Conservation (phyloP, 1,140 invertebrate genomes). For the Eupeodes corollae region DNA sequence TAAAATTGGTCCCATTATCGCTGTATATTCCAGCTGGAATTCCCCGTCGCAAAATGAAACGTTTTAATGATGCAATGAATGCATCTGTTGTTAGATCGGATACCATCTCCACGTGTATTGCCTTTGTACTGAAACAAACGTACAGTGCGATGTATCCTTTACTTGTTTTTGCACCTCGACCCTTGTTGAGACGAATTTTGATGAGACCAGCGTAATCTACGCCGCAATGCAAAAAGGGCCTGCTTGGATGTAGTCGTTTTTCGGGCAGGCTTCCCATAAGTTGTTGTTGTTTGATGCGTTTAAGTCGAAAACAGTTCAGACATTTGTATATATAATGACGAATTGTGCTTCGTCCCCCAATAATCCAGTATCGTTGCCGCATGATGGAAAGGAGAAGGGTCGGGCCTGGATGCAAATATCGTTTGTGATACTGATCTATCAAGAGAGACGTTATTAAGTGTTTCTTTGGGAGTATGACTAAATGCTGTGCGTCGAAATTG, state of each 20-base stretch:
- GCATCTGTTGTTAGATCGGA: slow-evolving; percentile 18
- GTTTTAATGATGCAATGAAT: slow-evolving; percentile 21
- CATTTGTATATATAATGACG: not conserved
- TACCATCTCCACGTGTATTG: no score
- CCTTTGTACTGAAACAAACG: no score
- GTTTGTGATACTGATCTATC: slow-evolving; percentile 11
- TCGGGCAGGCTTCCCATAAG: no score
- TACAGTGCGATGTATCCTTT: slow-evolving; percentile 20
- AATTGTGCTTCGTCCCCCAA: no score
- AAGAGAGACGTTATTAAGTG: slow-evolving; percentile 14
- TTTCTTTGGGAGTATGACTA: slow-evolving; percentile 15
- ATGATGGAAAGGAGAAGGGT: slow-evolving; percentile 10
- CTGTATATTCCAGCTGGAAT: slow-evolving; percentile 13
- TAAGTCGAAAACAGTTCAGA: not conserved
- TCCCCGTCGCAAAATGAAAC: slow-evolving; percentile 25
- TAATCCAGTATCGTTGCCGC: slow-evolving; percentile 16
- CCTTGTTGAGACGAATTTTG: not conserved
- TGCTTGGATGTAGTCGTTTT: no score
- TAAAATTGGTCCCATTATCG: no score
- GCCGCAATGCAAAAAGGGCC: no score
- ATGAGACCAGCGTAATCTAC: slow-evolving; percentile 19
- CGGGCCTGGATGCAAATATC: slow-evolving; percentile 15
- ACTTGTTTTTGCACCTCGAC: slow-evolving; percentile 12
- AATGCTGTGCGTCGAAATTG: slow-evolving; percentile 14
- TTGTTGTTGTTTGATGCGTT: no score